Conservation (phyloP, 2,888 invertebrate species). For the Dynastes maya region DNA sequence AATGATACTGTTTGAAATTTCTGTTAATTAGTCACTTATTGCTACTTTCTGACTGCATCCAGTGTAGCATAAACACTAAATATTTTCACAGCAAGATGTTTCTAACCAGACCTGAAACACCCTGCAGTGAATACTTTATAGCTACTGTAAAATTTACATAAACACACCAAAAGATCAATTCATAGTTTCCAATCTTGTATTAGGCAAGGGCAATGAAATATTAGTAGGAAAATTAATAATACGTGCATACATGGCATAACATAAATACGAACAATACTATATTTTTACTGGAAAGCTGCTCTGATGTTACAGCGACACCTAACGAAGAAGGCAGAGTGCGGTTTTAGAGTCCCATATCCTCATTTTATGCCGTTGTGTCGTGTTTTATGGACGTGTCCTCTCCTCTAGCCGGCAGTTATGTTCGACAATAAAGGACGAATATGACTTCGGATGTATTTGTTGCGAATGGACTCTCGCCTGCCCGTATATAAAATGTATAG, state of each 20-base stretch:
- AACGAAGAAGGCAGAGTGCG: conserved; percentile 52
- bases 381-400: conserved; percentile 60
- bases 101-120: too few species aligned
- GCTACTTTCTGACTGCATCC: too few species aligned
- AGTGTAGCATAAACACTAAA: too few species aligned
- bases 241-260: neutral
- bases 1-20: neutral
- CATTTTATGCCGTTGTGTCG: conserved; percentile 61
- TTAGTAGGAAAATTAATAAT: too few species aligned
- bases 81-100: too few species aligned
- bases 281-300: neutral
- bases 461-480: conserved; percentile 60
- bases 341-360: conserved; percentile 61
- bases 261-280: conserved; percentile 8
- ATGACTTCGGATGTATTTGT: conserved; percentile 68
- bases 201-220: too few species aligned
- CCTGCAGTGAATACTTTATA: too few species aligned
- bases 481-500: conserved; percentile 70
- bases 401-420: conserved; percentile 60
- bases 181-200: neutral
- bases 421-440: conserved; percentile 64
- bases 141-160: too few species aligned
- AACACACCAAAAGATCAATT: neutral
- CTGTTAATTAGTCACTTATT: neutral
- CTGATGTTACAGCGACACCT: conserved; percentile 56